These are phyloP conservation scores for Bombus ignitus DNA, from an alignment of 1,140 invertebrate species.

Conservation along the genomic window DNA sequence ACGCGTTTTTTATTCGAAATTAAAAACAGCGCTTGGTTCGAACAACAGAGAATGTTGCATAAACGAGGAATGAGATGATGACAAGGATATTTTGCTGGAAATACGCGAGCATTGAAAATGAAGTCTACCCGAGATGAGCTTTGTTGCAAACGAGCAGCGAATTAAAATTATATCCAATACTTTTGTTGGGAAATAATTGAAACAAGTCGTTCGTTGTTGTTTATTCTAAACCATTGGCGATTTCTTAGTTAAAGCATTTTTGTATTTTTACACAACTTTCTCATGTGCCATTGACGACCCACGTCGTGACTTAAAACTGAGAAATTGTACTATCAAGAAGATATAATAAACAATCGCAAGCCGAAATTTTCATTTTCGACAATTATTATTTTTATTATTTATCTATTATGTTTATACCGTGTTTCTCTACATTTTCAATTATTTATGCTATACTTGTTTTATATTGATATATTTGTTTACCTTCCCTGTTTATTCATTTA, in stretches of 20 bases:
- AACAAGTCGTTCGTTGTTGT: neutral
- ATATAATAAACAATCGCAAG: neutral
- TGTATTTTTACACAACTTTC: too few species aligned
- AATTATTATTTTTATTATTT: neutral
- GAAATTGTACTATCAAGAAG: neutral
- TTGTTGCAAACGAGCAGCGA: conserved; percentile 16
- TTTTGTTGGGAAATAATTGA: conserved; percentile 18
- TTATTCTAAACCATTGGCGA: neutral
- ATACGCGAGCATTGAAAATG: conserved; percentile 21
- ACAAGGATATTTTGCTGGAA: neutral
- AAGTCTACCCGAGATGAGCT: conserved; percentile 12
- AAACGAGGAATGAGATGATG: neutral
- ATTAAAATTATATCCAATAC: conserved; percentile 23
- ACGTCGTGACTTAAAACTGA: neutral
- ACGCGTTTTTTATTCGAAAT: conserved; percentile 13
- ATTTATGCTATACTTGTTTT: neutral
- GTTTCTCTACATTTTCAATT: neutral
- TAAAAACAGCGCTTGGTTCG: conserved; percentile 12
- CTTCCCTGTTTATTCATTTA: neutral
- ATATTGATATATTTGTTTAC: too few species aligned
- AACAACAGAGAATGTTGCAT: neutral
- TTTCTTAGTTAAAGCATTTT: neutral
- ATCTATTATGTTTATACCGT: neutral
- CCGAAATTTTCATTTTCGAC: too few species aligned
- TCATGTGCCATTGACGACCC: too few species aligned